Percentiles rank a stretch among this genome's conserved stretches.
phyloP scores from a whole-genome alignment of 2,113 vertebrate species.

The Galbula dea region DNA sequence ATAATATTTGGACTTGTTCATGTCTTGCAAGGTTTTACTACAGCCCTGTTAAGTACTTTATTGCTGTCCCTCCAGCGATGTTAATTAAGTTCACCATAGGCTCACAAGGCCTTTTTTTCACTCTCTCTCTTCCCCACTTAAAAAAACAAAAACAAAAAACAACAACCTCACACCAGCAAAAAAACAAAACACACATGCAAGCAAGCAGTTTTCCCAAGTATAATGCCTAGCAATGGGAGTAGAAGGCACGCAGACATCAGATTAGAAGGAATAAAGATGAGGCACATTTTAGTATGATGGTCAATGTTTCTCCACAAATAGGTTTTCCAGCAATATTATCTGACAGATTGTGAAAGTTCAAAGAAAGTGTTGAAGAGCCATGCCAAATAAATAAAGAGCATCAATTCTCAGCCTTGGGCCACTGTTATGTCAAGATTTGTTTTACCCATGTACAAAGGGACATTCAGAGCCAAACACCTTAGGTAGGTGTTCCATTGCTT shows the following conservation, averaged over 20 bases:
- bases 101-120: background rate
- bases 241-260: background rate
- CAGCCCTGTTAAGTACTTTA: slow-evolving; percentile 28
- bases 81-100: slow-evolving; percentile 64
- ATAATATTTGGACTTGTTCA: slow-evolving; percentile 50
- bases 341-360: background rate
- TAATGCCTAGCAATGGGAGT: background rate
- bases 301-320: background rate
- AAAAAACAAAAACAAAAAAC: background rate
- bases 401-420: background rate
- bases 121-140: background rate
- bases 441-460: background rate
- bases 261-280: background rate
- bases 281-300: background rate
- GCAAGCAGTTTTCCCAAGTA: background rate
- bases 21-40: background rate
- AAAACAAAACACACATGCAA: background rate
- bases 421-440: background rate
- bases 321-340: background rate
- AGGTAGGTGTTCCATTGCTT: background rate
- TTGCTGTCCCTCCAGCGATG: slow-evolving; percentile 18
- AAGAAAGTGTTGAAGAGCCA: background rate
- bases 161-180: too few species aligned
- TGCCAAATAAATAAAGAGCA: background rate
- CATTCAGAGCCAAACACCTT: background rate